Conservation (phyloP, 2,797 vertebrate genomes). For the Aphelocoma californica region DNA sequence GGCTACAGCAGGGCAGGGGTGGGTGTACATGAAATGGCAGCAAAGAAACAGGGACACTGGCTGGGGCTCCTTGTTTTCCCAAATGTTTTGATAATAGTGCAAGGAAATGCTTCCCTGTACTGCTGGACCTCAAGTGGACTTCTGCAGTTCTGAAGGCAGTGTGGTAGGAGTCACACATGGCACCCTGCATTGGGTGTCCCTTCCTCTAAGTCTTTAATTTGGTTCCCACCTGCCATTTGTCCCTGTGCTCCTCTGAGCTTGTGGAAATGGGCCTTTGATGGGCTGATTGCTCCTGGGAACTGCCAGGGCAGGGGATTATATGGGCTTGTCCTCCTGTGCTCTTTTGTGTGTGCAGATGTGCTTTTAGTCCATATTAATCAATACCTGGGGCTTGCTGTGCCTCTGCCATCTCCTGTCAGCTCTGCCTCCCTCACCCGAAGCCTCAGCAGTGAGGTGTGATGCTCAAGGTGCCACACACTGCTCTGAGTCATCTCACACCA, state of each 20-base stretch:
- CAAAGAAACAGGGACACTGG: neutral
- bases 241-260: neutral
- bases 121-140: neutral
- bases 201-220: neutral
- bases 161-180: neutral
- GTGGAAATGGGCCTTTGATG: neutral
- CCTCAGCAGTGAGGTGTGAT: neutral
- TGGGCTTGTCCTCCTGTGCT: neutral
- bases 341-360: neutral
- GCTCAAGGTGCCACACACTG: neutral
- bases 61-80: neutral
- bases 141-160: neutral
- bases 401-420: neutral
- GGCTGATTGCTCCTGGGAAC: neutral
- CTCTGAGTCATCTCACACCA: neutral
- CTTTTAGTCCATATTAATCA: neutral
- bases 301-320: neutral
- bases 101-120: neutral
- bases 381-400: neutral
- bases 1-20: neutral
- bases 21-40: neutral
- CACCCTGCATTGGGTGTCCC: neutral
- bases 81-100: neutral
- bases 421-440: neutral
- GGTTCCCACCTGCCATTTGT: neutral